Conservation (phyloP, 2,113 vertebrate genomes). For the Parus major region DNA sequence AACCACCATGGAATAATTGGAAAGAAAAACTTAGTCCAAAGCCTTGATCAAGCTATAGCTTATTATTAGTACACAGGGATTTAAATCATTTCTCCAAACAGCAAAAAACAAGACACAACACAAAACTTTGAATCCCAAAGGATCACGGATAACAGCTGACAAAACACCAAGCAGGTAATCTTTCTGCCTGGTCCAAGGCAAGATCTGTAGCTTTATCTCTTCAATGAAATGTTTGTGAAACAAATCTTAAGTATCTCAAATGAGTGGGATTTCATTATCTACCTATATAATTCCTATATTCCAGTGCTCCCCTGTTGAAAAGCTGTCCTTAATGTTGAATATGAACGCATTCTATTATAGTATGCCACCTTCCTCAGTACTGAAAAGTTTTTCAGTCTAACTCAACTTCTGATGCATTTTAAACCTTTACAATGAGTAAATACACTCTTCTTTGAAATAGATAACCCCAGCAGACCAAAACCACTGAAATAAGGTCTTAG, state of each 20-base stretch:
- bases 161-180: background rate
- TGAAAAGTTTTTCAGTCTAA: background rate
- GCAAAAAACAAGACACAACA: background rate
- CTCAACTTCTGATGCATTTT: background rate
- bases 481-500: fast-evolving
- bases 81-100: background rate
- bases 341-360: background rate
- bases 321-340: background rate
- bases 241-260: background rate
- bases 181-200: background rate
- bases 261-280: background rate
- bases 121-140: background rate
- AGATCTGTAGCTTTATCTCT: background rate
- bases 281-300: background rate
- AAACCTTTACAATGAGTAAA: background rate
- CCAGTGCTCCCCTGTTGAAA: background rate
- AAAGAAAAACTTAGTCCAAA: background rate
- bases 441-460: background rate
- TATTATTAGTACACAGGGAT: background rate
- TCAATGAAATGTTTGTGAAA: background rate
- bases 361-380: fast-evolving
- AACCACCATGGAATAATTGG: background rate
- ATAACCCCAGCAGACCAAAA: background rate
- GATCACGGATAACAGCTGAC: background rate
- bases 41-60: background rate